phyloP scores from a whole-genome alignment of 2,888 invertebrate genomes.

The Eretmocerus hayati region DNA sequence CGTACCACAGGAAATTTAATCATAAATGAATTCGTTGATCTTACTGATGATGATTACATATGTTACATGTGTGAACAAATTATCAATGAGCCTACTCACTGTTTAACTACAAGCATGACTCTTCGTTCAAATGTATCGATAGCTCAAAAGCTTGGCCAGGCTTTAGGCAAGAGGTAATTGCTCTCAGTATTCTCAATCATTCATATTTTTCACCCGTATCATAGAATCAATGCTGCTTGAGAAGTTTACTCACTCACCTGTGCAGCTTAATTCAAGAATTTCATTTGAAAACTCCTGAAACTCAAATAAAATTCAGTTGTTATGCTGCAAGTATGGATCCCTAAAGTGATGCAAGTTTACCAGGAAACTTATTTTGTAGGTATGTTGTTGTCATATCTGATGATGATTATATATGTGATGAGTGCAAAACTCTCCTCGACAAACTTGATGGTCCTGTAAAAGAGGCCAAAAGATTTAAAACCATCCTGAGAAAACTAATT shows the following conservation, averaged over 20 bases:
- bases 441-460: conserved; percentile 42
- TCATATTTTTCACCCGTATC: too few species aligned
- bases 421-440: conserved; percentile 44
- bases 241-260: too few species aligned
- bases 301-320: too few species aligned
- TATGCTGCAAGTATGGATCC: too few species aligned
- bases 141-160: conserved; percentile 43
- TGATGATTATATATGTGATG: conserved; percentile 44
- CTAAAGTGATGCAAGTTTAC: not conserved
- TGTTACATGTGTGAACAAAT: conserved; percentile 11
- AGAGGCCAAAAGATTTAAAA: conserved; percentile 37
- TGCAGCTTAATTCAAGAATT: too few species aligned
- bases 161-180: conserved; percentile 42
- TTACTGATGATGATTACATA: conserved; percentile 7
- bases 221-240: too few species aligned
- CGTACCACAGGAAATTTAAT: conserved; percentile 2
- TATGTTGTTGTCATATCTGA: conserved; percentile 41
- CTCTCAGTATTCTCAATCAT: not conserved
- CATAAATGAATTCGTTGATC: conserved; percentile 5
- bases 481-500: conserved; percentile 37
- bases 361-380: not conserved
- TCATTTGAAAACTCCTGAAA: too few species aligned
- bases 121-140: conserved; percentile 3
- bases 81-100: not conserved
- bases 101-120: conserved; percentile 1